Conservation (phyloP, 2,113 vertebrate genomes). For the Poecile atricapillus region DNA sequence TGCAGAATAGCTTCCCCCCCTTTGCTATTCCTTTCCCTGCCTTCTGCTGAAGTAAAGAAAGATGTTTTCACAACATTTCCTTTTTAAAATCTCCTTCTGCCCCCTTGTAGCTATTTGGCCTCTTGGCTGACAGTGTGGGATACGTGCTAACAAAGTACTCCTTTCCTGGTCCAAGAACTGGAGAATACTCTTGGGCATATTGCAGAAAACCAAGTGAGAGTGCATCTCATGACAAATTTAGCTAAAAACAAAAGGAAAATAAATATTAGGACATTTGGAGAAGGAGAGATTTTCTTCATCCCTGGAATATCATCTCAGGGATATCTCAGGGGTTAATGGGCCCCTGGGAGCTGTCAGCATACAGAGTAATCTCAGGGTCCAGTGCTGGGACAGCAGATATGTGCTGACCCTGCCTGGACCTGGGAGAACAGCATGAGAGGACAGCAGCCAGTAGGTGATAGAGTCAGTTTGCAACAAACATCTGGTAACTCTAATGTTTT, state of each 20-base stretch:
- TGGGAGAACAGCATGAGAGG: not conserved
- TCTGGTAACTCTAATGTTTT: not conserved
- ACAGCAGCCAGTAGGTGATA: not conserved
- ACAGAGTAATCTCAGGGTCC: not conserved
- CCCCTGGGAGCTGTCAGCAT: not conserved
- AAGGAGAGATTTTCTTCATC: not conserved
- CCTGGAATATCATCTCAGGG: not conserved
- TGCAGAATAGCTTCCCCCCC: not conserved
- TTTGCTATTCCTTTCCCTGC: not conserved
- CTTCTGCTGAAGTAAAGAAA: not conserved
- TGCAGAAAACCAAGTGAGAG: not conserved
- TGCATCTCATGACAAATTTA: not conserved
- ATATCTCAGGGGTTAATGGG: not conserved
- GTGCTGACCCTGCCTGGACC: not conserved
- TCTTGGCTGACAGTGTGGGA: not conserved
- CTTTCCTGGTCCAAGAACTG: not conserved
- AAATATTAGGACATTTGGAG: not conserved
- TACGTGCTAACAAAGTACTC: not conserved
- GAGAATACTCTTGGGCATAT: not conserved
- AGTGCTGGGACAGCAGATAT: not conserved
- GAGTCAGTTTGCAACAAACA: not conserved
- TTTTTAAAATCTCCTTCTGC: not conserved
- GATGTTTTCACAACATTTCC: not conserved
- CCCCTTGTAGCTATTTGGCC: not conserved
- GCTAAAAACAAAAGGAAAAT: not conserved